Evolutionary conservation across 1,140 invertebrate genomes (phyloP), one percentile per base, ranked within the genome.

Genomic region (Euborellia annulipes): DNA sequence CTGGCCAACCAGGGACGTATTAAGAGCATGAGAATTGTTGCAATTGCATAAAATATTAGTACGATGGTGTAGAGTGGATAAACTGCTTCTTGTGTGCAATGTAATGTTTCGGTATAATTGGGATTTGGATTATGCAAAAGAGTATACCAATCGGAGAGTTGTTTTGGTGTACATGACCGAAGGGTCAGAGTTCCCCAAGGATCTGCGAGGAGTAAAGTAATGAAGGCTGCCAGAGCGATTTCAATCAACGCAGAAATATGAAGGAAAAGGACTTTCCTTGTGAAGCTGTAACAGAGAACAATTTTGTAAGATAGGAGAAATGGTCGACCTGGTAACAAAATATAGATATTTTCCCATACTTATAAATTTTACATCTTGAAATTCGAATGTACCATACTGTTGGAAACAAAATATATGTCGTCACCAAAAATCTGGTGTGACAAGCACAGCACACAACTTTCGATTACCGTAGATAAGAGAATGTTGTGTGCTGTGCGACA

Each of bases 1-100:
- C 62, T 64, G 9, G 78, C 72, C 16, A 90, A 55, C 52, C 79
- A 65, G 9, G 85, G 81, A 43, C 89, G 65, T 46, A 88, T 59
- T 13, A 85, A 50, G 49, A 97, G 67, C 73, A 97, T 83, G 42
- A 85, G 69, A 1, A 83, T 51, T 41, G 95, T 67, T 45, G 81
- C 78, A 49, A 94, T 67, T 13, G 80, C 78, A 65, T 94, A 94
- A 65, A 93, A 93, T 20, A 95, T 73, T 58, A 97, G 79, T 3
- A 96, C 82, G 65, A 97, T 82, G 14, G 91, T 92, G 63, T 96
- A 94, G 83, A 97, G 67, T 42, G 93, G 93, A 71, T 93, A 97
- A 0, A 96, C 91, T 37, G 90, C 87, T 69, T 97, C 93, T 58
- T 96, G 89, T 0, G 92, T 93, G 63, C 93, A 98, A 64, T 93